Conservation (phyloP, 2,113 vertebrate genomes). For the Dromaius novaehollandiae region DNA sequence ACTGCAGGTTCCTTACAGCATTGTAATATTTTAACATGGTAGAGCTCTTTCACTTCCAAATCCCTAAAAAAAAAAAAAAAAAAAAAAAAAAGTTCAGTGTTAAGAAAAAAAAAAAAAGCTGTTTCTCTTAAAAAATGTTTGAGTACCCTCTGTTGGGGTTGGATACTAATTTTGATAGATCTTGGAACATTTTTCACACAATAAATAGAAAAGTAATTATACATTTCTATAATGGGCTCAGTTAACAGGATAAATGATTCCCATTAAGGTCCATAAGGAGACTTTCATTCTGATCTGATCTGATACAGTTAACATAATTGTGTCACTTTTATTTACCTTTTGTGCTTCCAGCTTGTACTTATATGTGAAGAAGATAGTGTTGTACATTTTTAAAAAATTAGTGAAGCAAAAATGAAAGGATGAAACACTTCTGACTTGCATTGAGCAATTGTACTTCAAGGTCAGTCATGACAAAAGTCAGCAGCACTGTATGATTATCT, state of each 20-base stretch:
- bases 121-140: neutral
- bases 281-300: neutral
- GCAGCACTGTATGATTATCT: constrained; percentile 65
- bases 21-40: neutral
- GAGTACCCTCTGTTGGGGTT: neutral
- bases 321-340: constrained; percentile 37
- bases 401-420: neutral
- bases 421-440: constrained; percentile 53
- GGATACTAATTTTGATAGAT: neutral
- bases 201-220: neutral
- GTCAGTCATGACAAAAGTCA: constrained; percentile 63
- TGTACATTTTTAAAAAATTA: constrained; percentile 49
- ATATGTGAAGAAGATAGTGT: constrained; percentile 7
- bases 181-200: neutral
- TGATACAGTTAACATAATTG: neutral
- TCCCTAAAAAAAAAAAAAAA: neutral
- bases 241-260: neutral
- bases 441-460: constrained; percentile 60
- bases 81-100: neutral
- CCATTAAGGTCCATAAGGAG: neutral
- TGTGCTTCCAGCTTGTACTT: neutral
- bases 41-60: neutral
- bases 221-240: neutral
- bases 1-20: neutral
- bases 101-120: neutral